These are phyloP conservation scores for Drosophila gunungcola DNA, from an alignment of 1,140 invertebrate genomes.

Conservation along the genomic window DNA sequence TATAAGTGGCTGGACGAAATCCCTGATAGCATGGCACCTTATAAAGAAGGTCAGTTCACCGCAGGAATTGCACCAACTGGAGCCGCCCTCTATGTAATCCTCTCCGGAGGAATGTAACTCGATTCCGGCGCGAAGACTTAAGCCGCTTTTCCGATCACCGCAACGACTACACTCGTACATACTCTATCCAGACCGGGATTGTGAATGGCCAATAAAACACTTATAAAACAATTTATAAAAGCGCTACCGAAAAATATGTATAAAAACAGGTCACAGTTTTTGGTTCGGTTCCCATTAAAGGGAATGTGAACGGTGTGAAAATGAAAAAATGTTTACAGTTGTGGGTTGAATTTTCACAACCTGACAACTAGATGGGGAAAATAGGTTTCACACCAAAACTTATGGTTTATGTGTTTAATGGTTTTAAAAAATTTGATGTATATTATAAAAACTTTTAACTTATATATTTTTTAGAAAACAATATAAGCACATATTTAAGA, in stretches of 20 bases:
- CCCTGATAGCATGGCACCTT: background rate
- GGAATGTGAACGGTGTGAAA: constrained; percentile 5
- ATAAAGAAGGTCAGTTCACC: background rate
- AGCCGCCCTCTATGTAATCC: background rate
- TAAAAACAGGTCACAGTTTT: background rate
- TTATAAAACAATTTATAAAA: constrained; percentile 2
- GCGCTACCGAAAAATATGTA: constrained; percentile 2
- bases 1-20: background rate
- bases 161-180: constrained; percentile 15
- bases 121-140: background rate
- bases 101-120: background rate
- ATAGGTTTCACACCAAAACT: too few species aligned
- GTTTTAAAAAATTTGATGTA: too few species aligned
- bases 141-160: background rate
- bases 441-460: too few species aligned
- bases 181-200: background rate
- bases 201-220: background rate
- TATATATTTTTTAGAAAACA: too few species aligned
- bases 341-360: background rate
- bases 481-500: too few species aligned
- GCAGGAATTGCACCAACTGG: background rate
- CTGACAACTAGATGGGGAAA: background rate
- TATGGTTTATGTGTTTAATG: too few species aligned
- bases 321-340: background rate
- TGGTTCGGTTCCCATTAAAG: background rate